Evolutionary conservation across 1,140 invertebrate species (phyloP).

Genomic region (Galleria mellonella): DNA sequence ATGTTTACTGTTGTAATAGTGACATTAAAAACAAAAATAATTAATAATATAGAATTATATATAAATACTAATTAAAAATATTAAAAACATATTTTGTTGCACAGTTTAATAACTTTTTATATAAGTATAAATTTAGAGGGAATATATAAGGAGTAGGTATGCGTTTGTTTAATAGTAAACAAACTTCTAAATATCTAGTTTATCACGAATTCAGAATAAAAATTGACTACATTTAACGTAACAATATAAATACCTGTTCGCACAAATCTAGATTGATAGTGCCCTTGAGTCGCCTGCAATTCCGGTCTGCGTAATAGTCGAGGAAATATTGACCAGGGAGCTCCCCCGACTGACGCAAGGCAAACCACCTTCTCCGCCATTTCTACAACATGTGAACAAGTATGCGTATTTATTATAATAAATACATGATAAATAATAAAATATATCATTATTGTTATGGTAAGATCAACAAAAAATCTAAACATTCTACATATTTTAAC

Average conservation of each 20-base stretch:
- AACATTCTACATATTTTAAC: slow-evolving; percentile 1
- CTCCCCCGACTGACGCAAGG: slow-evolving; percentile 90
- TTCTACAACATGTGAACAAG: slow-evolving; percentile 76
- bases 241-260: slow-evolving; percentile 83
- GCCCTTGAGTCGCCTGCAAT: slow-evolving; percentile 90
- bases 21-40: too few relatives aligned
- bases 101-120: too few relatives aligned
- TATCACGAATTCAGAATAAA: background rate
- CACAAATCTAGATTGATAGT: slow-evolving; percentile 95
- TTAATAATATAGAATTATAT: too few relatives aligned
- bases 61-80: too few relatives aligned
- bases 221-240: slow-evolving; percentile 2
- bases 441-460: background rate
- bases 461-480: too few relatives aligned
- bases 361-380: slow-evolving; percentile 96
- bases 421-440: slow-evolving; percentile 7
- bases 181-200: background rate
- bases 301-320: slow-evolving; percentile 93
- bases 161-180: background rate
- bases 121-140: too few relatives aligned
- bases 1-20: too few relatives aligned
- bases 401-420: slow-evolving; percentile 3
- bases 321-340: slow-evolving; percentile 94
- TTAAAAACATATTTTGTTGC: too few relatives aligned
- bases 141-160: too few relatives aligned